phyloP scores from a whole-genome alignment of 2,113 vertebrate species.

The Etheostoma cragini region DNA sequence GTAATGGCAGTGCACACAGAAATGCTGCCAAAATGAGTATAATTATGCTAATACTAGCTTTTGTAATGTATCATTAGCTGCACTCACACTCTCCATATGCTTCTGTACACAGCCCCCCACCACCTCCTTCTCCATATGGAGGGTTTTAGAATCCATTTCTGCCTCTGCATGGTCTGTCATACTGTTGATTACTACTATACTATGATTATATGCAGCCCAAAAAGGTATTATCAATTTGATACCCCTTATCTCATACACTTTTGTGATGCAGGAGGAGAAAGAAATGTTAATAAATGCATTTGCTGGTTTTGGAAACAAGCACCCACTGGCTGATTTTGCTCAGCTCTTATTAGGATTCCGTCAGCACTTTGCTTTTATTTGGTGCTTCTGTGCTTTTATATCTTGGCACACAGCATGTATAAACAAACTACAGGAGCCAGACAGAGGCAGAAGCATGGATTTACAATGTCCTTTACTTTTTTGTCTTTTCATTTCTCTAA shows the following conservation, averaged over 20 bases:
- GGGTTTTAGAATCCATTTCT: constrained; percentile 60
- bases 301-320: constrained; percentile 44
- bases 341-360: constrained; percentile 63
- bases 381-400: constrained; percentile 68
- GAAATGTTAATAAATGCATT: constrained; percentile 60
- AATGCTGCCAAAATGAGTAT: constrained; percentile 75
- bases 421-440: constrained; percentile 58
- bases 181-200: constrained; percentile 18
- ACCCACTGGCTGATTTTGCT: constrained; percentile 49
- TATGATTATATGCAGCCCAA: constrained; percentile 60
- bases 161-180: constrained; percentile 29
- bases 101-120: constrained; percentile 49
- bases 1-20: constrained; percentile 64
- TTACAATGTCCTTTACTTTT: constrained; percentile 56
- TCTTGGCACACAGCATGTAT: constrained; percentile 45
- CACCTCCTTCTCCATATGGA: constrained; percentile 15
- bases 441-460: constrained; percentile 50
- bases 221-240: constrained; percentile 57
- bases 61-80: constrained; percentile 78
- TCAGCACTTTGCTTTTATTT: constrained; percentile 67
- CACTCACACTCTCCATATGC: constrained; percentile 59
- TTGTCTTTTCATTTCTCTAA: constrained; percentile 26
- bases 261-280: constrained; percentile 50
- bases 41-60: constrained; percentile 77
- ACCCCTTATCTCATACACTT: constrained; percentile 6